Evolutionary conservation across 2,113 vertebrate species (phyloP), one percentile per base, ranked within the genome.

Genomic region (Athene cunicularia): DNA sequence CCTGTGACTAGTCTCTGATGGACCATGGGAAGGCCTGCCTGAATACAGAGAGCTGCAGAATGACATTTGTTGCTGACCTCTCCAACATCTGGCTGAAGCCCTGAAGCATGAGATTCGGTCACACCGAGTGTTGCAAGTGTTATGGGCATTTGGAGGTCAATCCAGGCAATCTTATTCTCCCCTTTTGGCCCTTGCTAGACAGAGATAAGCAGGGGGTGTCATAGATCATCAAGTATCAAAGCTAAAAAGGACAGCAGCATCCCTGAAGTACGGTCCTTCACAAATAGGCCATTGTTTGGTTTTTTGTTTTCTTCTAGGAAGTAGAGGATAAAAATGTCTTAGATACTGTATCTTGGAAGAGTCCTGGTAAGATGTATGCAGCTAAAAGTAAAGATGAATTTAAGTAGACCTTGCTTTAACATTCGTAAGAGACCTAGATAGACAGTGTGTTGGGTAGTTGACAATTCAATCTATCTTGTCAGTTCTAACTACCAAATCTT

Each of bases 191-290:
- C 58, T 94, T 76, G 58, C 12, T 88, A 45, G 66, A 68, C 3
- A 3, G 66, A 80, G 81, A 93, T 95, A 94, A 92, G 77, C 70
- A 62, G 55, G 6, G 56, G 28, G 24, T 95, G 70, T 92, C 87
- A 93, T 16, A 95, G 90, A 76, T 87, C 73, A 81, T 85, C 70
- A 43, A 70, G 27, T 66, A 80, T 91, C 85, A 89, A 91, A 96
- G 89, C 73, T 74, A 4, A 55, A 74, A 84, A 63, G 64, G 77
- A 50, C 60, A 85, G 11, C 68, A 72, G n/a, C 0, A 0, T 58
- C 59, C 55, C 50, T 82, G 80, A 27, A 59, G 30, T n/a, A 30
- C 20, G 8, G 7, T 27, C 43, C 22, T n/a, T 90, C 41, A 95
- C 81, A 96, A 94, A 47, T 23, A 76, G 43, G 33, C 70, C 39